phyloP scores from a whole-genome alignment of 2,113 vertebrate species.

The Forbesichthys agassizii region DNA sequence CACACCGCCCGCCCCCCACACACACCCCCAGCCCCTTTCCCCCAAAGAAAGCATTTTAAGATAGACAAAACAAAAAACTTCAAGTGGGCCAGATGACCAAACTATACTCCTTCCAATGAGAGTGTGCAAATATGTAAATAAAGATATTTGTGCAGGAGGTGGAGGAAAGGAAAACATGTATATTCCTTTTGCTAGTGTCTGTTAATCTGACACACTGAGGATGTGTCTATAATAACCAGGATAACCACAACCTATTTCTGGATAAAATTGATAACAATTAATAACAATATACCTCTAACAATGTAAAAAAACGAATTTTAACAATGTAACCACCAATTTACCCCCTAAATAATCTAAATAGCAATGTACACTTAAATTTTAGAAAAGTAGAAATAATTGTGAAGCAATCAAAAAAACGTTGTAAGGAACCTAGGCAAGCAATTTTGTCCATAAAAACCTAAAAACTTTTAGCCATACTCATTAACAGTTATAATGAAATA shows the following conservation, averaged over 20 bases:
- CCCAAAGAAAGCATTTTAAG: conserved; percentile 44
- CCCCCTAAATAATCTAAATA: too few relatives aligned
- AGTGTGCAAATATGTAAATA: conserved; percentile 67
- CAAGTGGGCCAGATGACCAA: conserved; percentile 58
- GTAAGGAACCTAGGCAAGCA: too few relatives aligned
- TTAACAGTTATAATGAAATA: too few relatives aligned
- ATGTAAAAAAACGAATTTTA: too few relatives aligned
- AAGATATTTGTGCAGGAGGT: conserved; percentile 37
- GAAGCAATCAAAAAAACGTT: too few relatives aligned
- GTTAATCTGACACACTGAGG: conserved; percentile 61
- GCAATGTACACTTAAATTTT: too few relatives aligned
- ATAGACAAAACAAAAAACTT: conserved; percentile 48
- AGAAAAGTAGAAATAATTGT: too few relatives aligned
- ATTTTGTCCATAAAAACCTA: too few relatives aligned
- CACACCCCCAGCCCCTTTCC: conserved; percentile 12
- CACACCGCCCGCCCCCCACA: conserved; percentile 4
- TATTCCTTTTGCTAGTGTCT: conserved; percentile 60
- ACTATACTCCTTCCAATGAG: conserved; percentile 64
- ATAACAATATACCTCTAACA: too few relatives aligned
- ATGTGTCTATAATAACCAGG: conserved; percentile 37
- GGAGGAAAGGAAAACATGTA: conserved; percentile 43
- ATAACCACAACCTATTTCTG: conserved; percentile 45
- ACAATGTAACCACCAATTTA: too few relatives aligned
- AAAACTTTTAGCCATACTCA: too few relatives aligned
- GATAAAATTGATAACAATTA: conserved; percentile 36